Evolutionary conservation across 2,888 invertebrate species (phyloP).

Genomic region (Drosophila monieri): DNA sequence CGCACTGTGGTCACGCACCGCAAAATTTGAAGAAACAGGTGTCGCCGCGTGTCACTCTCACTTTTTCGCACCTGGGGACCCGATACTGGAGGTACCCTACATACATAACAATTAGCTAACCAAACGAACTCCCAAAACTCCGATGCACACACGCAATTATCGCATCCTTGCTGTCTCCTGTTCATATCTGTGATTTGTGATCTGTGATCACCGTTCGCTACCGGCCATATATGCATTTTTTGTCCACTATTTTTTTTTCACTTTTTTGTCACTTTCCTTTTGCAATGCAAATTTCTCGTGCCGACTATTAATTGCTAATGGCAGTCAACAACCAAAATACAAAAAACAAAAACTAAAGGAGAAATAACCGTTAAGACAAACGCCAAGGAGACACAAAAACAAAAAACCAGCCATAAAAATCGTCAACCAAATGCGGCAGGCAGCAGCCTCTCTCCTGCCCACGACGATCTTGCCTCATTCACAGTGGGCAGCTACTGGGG

Average conservation of each 20-base stretch:
- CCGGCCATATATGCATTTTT: constrained; percentile 14
- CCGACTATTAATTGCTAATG: constrained; percentile 77
- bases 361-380: constrained; percentile 40
- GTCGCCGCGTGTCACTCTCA: constrained; percentile 69
- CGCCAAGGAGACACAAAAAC: constrained; percentile 28
- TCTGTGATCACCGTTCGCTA: constrained; percentile 45
- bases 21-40: constrained; percentile 34
- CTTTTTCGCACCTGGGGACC: constrained; percentile 53
- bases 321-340: constrained; percentile 50
- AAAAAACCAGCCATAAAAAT: constrained; percentile 70
- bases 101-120: constrained; percentile 73
- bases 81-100: constrained; percentile 46
- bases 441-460: constrained; percentile 46
- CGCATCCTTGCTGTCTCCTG: constrained; percentile 54
- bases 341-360: constrained; percentile 19
- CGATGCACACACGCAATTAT: constrained; percentile 48
- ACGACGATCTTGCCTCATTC: constrained; percentile 42
- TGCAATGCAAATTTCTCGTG: constrained; percentile 72
- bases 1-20: constrained; percentile 39
- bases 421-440: constrained; percentile 62
- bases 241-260: neutral
- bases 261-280: constrained; percentile 73
- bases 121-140: constrained; percentile 18
- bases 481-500: constrained; percentile 38
- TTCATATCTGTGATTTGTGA: constrained; percentile 51